phyloP scores from a whole-genome alignment of 2,888 invertebrate genomes.

The Drosophila demipolita region DNA sequence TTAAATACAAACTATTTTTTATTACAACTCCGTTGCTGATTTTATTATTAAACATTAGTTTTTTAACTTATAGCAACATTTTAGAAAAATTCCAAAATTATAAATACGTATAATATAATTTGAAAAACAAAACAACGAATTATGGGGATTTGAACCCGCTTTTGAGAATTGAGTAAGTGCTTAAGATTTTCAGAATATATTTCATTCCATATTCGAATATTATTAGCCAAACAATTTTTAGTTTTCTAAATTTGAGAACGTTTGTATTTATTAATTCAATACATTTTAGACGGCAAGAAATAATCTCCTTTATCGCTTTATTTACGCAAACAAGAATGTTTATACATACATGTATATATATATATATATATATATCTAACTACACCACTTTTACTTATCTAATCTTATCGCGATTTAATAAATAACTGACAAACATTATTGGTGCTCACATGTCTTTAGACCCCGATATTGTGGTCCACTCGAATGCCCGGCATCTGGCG shows the following conservation, averaged over 20 bases:
- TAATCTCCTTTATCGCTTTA: background rate
- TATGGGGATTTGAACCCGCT: background rate
- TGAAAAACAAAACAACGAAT: background rate
- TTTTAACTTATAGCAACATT: background rate
- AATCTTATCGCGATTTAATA: conserved; percentile 4
- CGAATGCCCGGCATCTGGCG: conserved; percentile 17
- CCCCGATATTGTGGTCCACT: conserved; percentile 61
- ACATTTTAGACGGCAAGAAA: background rate
- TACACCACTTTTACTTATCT: conserved; percentile 2
- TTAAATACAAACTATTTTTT: background rate
- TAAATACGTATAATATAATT: background rate
- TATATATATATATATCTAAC: too few species aligned
- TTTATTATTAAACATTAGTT: background rate
- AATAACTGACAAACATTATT: background rate
- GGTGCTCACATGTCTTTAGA: conserved; percentile 63
- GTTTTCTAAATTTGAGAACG: too few species aligned
- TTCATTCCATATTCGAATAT: too few species aligned
- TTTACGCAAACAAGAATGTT: background rate
- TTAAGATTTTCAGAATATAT: background rate
- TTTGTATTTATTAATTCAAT: too few species aligned
- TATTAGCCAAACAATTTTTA: too few species aligned
- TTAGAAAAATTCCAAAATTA: background rate
- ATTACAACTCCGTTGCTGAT: background rate
- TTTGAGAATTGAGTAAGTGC: background rate
- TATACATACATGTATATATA: background rate